Evolutionary conservation across 2,797 vertebrate genomes (phyloP), one percentile per base, ranked within the genome.

Genomic region (Tinamus major): DNA sequence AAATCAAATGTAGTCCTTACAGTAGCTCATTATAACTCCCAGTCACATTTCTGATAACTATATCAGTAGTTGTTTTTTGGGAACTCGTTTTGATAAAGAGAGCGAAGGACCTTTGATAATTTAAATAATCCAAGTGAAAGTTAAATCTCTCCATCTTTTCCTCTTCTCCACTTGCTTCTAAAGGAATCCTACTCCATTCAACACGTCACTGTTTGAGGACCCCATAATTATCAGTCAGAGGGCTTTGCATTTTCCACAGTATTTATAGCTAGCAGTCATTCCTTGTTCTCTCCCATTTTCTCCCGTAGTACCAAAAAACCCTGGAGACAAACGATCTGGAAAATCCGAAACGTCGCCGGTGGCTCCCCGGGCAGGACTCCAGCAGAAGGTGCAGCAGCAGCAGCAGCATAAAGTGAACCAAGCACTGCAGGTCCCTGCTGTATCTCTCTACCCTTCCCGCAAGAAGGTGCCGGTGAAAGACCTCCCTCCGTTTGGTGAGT

Each of bases 381-480:
- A 99, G 63, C 99, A 99, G 96, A 98, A 99, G 64, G 98, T 97
- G 53, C 98, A 98, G 92, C 97, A 95, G 75, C 97, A 95, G 72
- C 96, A 94, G 10, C 97, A 91, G n/a, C 96, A 98, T 62, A 99
- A 99, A 97, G 97, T 85, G 85, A 98, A 97, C 96, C 99, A 99
- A 95, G 99, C 98, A 3, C 95, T 99, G 55, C 99, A 99, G 96
- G 99, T 99, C 51, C 99, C 99, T 0, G 98, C 98, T 0, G 99
- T 99, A 76, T 98, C 99, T 85, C 98, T 99, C 8, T 98, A 99
- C 95, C 99, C 99, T 12, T 99, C 99, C 29, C 98, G 99, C 42
- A 99, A 99, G 98, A 99, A 99, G 96, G 99, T 99, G 46, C 99
- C 99, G 1, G 98, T 99, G 78, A 99, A 99, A 96, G 99, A 99